phyloP scores from a whole-genome alignment of 2,888 invertebrate genomes.

The Ectemnius cavifrons region DNA sequence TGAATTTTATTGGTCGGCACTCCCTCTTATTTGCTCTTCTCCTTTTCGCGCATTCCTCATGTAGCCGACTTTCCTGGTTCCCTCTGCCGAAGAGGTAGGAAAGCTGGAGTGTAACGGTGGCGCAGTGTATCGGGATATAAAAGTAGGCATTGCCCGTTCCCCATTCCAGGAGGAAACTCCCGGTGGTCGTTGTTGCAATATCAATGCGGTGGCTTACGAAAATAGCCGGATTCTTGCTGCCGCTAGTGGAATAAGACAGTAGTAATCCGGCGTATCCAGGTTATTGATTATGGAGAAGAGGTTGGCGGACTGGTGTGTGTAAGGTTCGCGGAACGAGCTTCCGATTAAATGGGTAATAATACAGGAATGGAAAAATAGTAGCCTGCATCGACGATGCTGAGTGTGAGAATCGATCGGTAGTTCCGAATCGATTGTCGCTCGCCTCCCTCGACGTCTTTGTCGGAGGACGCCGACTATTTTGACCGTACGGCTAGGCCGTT shows the following conservation, averaged over 20 bases:
- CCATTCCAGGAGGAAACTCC: neutral
- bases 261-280: neutral
- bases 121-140: constrained; percentile 2
- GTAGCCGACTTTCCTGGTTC: neutral
- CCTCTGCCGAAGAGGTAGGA: neutral
- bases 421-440: too few relatives aligned
- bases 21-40: neutral
- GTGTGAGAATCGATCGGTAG: too few relatives aligned
- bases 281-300: neutral
- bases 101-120: neutral
- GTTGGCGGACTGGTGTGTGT: neutral
- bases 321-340: too few relatives aligned
- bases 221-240: neutral
- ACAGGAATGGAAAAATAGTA: too few relatives aligned
- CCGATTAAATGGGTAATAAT: too few relatives aligned
- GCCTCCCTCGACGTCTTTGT: neutral
- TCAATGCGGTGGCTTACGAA: neutral
- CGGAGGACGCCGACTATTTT: neutral
- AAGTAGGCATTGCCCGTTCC: neutral
- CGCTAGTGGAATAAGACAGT: constrained; percentile 1
- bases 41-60: constrained; percentile 3
- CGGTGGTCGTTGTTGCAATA: neutral
- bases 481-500: neutral
- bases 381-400: too few relatives aligned
- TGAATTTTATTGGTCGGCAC: constrained; percentile 1